Base-by-base conservation (phyloP, 2,113 vertebrate species). In the Ifrita kowaldi region DNA sequence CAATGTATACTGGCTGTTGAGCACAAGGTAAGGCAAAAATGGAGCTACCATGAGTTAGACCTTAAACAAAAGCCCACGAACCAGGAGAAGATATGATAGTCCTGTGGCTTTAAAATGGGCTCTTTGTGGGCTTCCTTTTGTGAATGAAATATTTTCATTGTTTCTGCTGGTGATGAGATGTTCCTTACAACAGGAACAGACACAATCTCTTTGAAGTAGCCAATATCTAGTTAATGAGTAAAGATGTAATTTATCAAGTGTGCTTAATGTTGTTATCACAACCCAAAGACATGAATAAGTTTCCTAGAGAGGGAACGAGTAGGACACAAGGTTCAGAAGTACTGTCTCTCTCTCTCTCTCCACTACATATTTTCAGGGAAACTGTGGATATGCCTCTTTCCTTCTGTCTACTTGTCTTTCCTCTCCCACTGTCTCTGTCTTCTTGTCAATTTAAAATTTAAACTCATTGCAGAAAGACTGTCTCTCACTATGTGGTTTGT, bases 21-120 rank as follows among this genome's bases (percentile, higher is more conserved):
- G 23, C 33, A 76, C 33, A 96, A 97, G 68, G 85, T 84, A 95
- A 90, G 39, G 49, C 47, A 93, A 93, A 97, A 92, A 63, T 69
- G 2, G 73, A 91, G 37, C 77, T 50, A 79, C 95, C 93, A 37
- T 84, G 52, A 23, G 28, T 85, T 52, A 88, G 75, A 95, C 41
- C 23, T 85, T 89, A 60, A 97, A 81, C 32, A 87, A 94, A 92
- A 84, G 49, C 55, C 23, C 26, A 44, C 50, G 20, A 78, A 85
- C 39, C 69, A 42, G 64, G 8, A 89, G 59, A 91, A 86, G 56
- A 75, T 24, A 69, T 57, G 32, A 47, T 63, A 39, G 47, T 65
- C 83, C 65, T 92, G 76, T 35, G n/a, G 18, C 56, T 96, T 84
- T 89, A 95, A 89, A 89, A 20, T 41, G 30, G 67, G 10, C n/a